Conservation (phyloP, 2,888 invertebrate genomes). For the Eurytoma adleriae region DNA sequence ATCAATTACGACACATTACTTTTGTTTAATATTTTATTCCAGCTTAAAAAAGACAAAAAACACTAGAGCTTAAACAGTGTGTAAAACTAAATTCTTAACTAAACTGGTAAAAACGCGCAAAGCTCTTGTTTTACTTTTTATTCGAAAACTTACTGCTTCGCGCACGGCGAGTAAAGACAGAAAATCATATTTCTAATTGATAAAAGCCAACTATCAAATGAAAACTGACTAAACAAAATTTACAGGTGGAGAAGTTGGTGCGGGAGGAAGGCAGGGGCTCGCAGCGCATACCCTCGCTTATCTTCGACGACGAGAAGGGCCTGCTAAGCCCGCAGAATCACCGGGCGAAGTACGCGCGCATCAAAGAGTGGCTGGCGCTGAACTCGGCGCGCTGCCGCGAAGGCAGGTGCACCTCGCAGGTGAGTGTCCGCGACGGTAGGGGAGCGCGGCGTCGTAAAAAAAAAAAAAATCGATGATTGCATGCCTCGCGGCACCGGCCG, state of each 20-base stretch:
- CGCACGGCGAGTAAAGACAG: too few species aligned
- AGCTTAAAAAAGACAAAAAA: too few species aligned
- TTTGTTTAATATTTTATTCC: too few species aligned
- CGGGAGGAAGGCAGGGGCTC: conserved; percentile 78
- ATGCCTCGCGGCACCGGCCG: neutral
- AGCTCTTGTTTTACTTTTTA: too few species aligned
- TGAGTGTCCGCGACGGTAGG: conserved; percentile 55
- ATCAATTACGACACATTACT: too few species aligned
- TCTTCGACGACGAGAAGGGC: conserved; percentile 75
- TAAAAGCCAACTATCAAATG: too few species aligned
- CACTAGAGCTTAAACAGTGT: too few species aligned
- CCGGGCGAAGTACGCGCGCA: conserved; percentile 81
- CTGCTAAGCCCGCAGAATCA: conserved; percentile 71
- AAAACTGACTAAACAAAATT: neutral
- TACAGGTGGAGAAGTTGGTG: conserved; percentile 85
- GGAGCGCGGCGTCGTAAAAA: neutral
- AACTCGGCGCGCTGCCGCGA: conserved; percentile 71
- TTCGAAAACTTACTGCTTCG: too few species aligned
- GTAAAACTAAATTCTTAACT: too few species aligned
- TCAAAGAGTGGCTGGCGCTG: conserved; percentile 84
- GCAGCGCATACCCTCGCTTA: conserved; percentile 77
- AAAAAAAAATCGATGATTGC: conserved; percentile 48
- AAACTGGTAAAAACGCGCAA: too few species aligned
- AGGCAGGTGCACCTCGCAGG: conserved; percentile 68
- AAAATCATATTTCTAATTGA: too few species aligned